Evolutionary conservation across 2,888 invertebrate species (phyloP).

Genomic region (Gastrophysa polygoni): DNA sequence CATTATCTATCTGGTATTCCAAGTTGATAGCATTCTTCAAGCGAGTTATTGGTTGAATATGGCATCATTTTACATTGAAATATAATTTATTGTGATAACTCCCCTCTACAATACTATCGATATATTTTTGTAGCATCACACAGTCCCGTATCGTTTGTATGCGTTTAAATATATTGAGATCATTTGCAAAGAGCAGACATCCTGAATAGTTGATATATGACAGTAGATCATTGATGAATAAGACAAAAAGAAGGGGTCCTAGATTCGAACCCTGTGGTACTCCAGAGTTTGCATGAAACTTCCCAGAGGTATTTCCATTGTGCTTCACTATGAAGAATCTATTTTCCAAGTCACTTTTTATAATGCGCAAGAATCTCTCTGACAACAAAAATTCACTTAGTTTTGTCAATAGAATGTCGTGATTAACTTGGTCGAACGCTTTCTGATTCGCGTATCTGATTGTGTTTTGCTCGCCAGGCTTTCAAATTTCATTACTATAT

Average conservation of each 20-base stretch:
- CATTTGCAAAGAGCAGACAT: background rate
- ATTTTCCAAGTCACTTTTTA: background rate
- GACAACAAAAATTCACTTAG: background rate
- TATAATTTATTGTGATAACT: background rate
- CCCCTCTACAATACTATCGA: background rate
- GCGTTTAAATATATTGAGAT: background rate
- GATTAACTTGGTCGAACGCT: background rate
- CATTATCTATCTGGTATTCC: background rate
- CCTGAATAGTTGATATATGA: background rate
- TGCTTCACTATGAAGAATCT: conserved; percentile 5
- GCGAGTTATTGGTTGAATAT: background rate
- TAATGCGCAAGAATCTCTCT: background rate
- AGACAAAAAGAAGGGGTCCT: conserved; percentile 7
- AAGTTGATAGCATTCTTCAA: background rate
- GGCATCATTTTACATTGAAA: background rate
- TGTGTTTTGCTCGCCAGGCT: background rate
- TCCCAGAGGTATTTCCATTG: conserved; percentile 7
- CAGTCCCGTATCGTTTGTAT: conserved; percentile 1
- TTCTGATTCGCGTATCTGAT: background rate
- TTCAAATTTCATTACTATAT: background rate
- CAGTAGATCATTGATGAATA: conserved; percentile 2
- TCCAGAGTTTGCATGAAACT: background rate
- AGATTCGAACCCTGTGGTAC: conserved; percentile 7
- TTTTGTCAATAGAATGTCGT: background rate
- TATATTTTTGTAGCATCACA: background rate